Percentiles rank a stretch among this genome's conserved stretches.
phyloP scores from a whole-genome alignment of 2,113 vertebrate species.

The Phoxinus phoxinus region DNA sequence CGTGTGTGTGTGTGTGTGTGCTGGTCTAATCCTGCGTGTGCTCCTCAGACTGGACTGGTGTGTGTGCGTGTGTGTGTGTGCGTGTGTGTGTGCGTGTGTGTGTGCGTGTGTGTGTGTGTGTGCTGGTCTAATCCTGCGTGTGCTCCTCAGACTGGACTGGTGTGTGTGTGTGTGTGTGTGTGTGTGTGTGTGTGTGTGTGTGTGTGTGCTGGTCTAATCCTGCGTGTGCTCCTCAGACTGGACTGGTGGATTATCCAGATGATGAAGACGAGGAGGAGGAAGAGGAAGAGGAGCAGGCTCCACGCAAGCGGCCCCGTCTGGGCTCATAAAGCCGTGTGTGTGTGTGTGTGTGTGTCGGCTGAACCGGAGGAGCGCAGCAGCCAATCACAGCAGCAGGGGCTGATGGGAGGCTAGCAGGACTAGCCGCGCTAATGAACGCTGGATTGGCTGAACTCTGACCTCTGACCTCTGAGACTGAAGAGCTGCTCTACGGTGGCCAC shows the following conservation, averaged over 20 bases:
- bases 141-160: constrained; percentile 83
- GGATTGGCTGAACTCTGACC: constrained; percentile 78
- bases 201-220: no score
- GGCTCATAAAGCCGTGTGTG: constrained; percentile 87
- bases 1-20: no score
- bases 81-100: no score
- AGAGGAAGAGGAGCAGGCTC: constrained; percentile 83
- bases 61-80: no score
- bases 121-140: not conserved
- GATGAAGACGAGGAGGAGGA: constrained; percentile 86
- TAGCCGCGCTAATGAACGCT: constrained; percentile 79
- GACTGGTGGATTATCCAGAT: constrained; percentile 95
- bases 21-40: no score
- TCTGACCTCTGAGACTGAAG: constrained; percentile 71
- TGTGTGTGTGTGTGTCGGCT: constrained; percentile 59
- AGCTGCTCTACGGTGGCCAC: not conserved
- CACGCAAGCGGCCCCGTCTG: constrained; percentile 93
- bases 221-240: constrained; percentile 75
- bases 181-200: no score
- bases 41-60: no score
- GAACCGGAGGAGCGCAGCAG: constrained; percentile 75
- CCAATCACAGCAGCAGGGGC: constrained; percentile 26
- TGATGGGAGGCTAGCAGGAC: constrained; percentile 76
- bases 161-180: constrained; percentile 57
- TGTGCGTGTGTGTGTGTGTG: no score